Evolutionary conservation across 2,888 invertebrate genomes (phyloP), one percentile per base, ranked within the genome.

Genomic region (Theristus sp.): DNA sequence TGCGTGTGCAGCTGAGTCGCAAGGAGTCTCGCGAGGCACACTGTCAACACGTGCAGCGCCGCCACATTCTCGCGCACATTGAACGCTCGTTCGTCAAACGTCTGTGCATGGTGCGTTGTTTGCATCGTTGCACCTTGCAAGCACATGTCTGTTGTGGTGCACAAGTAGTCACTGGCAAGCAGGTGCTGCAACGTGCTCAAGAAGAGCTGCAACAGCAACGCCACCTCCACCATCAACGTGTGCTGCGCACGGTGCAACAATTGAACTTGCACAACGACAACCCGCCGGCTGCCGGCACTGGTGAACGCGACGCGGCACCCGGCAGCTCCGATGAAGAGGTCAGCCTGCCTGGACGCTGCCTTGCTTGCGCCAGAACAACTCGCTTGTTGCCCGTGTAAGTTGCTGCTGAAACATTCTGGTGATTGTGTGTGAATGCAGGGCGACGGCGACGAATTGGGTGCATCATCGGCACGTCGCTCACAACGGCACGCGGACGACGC

Each of bases 1-100:
- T 91, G 66, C 80, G 77, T 13, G 84, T 90, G 65, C 75, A 81
- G 29, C 89, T 88, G 72, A 77, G 91, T 60, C 85, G 87, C 0
- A 77, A 83, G 53, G 77, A 81, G 27, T 82, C 81, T 38, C 91
- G 91, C 71, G 83, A 84, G 67, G 79, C 82, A 1, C 82, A 84
- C 58, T 86, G 84, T 67, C 78, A 80, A 20, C 68, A 71, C 58
- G 81, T 89, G 1, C 83, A 81, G 58, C 86, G 70, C 10, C 1
- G 57, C 1, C 52, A 38, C 6, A 67, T 72, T 38, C 64, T 72
- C 63, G 60, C 64, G 58, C 61, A 62, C 49, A 60, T 65, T 56
- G 57, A 57, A 46, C 46, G 38, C 27, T 2, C 2, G 2, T 28
- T 58, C 25, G 24, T 29, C 26, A 62, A 62, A 47, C 30, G 47